Evolutionary conservation across 2,888 invertebrate species (phyloP).

Genomic region (Lissonota sp.): DNA sequence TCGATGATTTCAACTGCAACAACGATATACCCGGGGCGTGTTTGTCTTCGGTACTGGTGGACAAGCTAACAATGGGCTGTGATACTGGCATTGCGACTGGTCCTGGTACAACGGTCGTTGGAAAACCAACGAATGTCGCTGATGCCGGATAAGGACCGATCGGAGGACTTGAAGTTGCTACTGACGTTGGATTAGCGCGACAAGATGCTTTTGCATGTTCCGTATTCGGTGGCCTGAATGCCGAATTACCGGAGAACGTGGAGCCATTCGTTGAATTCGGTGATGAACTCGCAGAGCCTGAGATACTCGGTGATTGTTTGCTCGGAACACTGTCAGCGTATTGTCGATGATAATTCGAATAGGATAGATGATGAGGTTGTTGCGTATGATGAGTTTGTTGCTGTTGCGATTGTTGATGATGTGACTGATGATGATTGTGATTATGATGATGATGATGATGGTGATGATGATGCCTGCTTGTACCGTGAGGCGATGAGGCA

Average conservation of each 20-base stretch:
- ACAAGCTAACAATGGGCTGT: slow-evolving; percentile 76
- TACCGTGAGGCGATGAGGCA: slow-evolving; percentile 71
- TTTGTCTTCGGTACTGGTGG: slow-evolving; percentile 83
- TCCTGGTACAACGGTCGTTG: slow-evolving; percentile 82
- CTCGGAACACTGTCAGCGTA: slow-evolving; percentile 86
- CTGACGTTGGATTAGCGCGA: slow-evolving; percentile 75
- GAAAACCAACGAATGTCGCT: slow-evolving; percentile 90
- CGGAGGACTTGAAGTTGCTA: slow-evolving; percentile 81
- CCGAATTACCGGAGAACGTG: slow-evolving; percentile 91
- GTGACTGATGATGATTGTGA: slow-evolving; percentile 60
- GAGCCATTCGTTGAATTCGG: slow-evolving; percentile 73
- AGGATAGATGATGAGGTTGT: slow-evolving; percentile 80
- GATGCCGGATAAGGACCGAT: slow-evolving; percentile 89
- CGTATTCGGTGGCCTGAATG: slow-evolving; percentile 90
- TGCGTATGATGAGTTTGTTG: slow-evolving; percentile 74
- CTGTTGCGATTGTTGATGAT: slow-evolving; percentile 67
- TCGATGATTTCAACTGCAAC: slow-evolving; percentile 84
- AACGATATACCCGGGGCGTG: slow-evolving; percentile 82
- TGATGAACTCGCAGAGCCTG: slow-evolving; percentile 83
- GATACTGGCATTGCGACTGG: slow-evolving; percentile 79
- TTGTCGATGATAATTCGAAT: slow-evolving; percentile 83
- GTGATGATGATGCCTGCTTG: slow-evolving; percentile 73
- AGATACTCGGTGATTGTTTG: slow-evolving; percentile 84
- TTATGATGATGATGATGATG: slow-evolving; percentile 57
- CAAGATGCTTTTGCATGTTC: slow-evolving; percentile 87